phyloP scores from a whole-genome alignment of 92 coral and sea anemone species.

The Parazoanthus darwini region DNA sequence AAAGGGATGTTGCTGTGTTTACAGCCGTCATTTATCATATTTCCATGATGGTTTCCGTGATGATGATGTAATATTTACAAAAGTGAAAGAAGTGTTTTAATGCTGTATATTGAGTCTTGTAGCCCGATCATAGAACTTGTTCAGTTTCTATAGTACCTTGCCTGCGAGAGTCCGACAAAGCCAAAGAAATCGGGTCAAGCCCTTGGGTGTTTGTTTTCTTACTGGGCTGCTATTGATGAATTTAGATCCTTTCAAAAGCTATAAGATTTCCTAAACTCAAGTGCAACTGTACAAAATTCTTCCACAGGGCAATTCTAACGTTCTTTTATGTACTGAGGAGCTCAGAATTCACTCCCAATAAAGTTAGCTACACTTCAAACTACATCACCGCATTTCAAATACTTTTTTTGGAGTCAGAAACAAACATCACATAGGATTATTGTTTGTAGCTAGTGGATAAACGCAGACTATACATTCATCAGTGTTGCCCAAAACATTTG shows the following conservation, averaged over 20 bases:
- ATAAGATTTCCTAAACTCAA: neutral
- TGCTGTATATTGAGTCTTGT: neutral
- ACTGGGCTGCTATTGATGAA: neutral
- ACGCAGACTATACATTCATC: neutral
- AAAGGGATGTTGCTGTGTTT: neutral
- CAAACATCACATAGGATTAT: no score
- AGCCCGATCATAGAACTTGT: neutral
- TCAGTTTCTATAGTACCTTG: neutral
- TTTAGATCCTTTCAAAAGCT: no score
- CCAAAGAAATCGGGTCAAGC: neutral
- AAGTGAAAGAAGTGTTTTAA: no score
- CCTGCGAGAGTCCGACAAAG: no score
- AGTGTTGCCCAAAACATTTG: neutral
- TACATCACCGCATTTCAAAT: no score
- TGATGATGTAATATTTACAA: neutral
- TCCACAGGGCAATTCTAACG: no score
- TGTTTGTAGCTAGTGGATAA: no score
- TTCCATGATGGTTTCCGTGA: neutral
- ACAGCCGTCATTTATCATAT: neutral
- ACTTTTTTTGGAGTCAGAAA: no score
- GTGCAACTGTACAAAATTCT: neutral
- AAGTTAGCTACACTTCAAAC: no score
- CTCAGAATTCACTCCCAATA: no score
- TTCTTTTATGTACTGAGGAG: no score
- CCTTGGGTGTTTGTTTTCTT: neutral